Base-by-base conservation (phyloP, 2,888 invertebrate genomes). In the Nemapogon koenigi region DNA sequence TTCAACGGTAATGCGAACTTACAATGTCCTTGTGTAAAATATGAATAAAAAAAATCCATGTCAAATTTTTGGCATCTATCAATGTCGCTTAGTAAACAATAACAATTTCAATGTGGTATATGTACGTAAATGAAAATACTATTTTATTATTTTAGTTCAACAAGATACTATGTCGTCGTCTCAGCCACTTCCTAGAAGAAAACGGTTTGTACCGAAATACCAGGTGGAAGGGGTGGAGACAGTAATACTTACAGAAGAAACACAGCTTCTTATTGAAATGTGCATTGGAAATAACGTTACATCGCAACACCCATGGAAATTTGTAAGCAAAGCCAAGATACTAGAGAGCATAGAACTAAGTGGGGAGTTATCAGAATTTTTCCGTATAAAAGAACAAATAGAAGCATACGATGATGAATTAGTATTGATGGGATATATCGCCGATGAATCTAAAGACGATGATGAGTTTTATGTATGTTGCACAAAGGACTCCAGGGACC, bases 251-350 rank as follows among this genome's bases (percentile, higher is more conserved):
- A 72, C 81, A 2, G 81, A 82, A 46, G 63, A 82, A 45, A 83
- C 84, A 10, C 87, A 87, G 52, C 67, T 79, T 44, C 75, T 80
- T 37, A 59, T 89, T 8, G 85, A 86, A 42, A 75, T 87, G 46
- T 78, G 84, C 2, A 81, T 89, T 28, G 90, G 89, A 1, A 69
- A 81, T 25, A 81, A 90, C 52, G 81, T 91, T 0, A 88, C 84
- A 1, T 82, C 85, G 13, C 90, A 90, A 55, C 84, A 82, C 50
- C 90, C 90, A 0, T 91, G 90, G 90, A 86, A 85, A 43, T 75
- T 71, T 42, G 66, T 90, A 0, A 68, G 66, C 14, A 89, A 83
- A 57, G 79, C 81, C 19, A 66, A 81, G 30, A 65, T 91, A 2
- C 69, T 83, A 35, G 87, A 89, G 48, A 73, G 81, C 37, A 72